Evolutionary conservation across 2,797 vertebrate species (phyloP), one percentile per base, ranked within the genome.

Genomic region (Lacerta agilis): DNA sequence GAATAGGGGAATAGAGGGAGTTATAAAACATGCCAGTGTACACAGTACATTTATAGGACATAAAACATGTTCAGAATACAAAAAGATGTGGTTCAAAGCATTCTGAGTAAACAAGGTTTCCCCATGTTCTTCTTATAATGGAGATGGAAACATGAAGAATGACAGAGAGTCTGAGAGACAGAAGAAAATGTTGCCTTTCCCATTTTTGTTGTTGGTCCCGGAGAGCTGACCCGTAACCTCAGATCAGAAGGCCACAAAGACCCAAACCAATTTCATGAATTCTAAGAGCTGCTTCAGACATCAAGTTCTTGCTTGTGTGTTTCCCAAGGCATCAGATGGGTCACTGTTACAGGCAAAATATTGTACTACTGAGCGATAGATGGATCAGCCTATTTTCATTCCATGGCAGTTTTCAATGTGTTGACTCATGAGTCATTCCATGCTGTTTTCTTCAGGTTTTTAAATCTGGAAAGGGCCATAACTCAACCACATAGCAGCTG

Each of bases 11-110:
- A 76, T 45, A 58, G 38, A 66, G 61, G 71, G 88, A 76, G 79
- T 43, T 33, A 86, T 89, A 89, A 89, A 89, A 76, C 83, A 86
- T 82, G 69, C 43, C 79, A 69, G 33, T 69, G 72, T 81, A 82
- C 43, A 27, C 36, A 69, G 72, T 49, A 55, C 49, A 71, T 88
- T 88, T 88, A 88, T 84, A 72, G 76, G 78, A 86, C 29, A 76
- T 69, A 76, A 82, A 89, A 55, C 71, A 86, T 86, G 79, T 55
- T 86, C 43, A 18, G 79, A 85, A 82, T 86, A 82, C 49, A 55
- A 66, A 89, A 89, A n/a, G 29, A 76, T 67, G 58, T 82, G 79
- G 27, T 82, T 77, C 82, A 33, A 67, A 67, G 79, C 71, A 55
- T 75, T 89, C 72, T 86, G 71, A 81, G 83, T 82, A 89, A 86